These are phyloP conservation scores for Heterocephalus glaber DNA, from an alignment of 2,113 vertebrate genomes.

Conservation along the genomic window DNA sequence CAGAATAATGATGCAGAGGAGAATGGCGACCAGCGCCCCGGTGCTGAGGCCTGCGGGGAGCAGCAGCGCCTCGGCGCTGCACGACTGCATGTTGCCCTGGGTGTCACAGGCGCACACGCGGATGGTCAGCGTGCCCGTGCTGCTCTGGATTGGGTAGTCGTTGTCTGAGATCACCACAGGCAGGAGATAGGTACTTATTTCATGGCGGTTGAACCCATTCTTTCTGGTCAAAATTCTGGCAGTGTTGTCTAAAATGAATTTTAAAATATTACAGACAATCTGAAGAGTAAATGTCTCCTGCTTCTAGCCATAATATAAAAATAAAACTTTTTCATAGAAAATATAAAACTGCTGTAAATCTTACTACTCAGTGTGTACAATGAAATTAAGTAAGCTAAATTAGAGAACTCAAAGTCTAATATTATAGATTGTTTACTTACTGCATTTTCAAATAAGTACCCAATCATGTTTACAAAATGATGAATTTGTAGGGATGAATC, in stretches of 20 bases:
- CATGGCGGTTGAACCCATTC: conserved; percentile 94
- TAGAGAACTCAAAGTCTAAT: neutral
- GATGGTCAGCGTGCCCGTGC: conserved; percentile 93
- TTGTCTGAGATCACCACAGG: conserved; percentile 97
- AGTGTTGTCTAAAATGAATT: conserved; percentile 92
- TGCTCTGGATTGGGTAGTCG: conserved; percentile 96
- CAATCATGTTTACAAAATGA: neutral
- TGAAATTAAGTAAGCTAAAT: neutral
- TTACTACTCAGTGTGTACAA: neutral
- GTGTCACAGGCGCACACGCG: conserved; percentile 92
- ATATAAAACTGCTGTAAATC: neutral
- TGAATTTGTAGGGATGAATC: neutral
- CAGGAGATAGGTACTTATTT: conserved; percentile 93
- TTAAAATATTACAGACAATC: neutral
- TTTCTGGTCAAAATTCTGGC: conserved; percentile 95
- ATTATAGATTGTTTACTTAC: neutral
- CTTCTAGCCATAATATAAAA: neutral
- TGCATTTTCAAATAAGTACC: neutral
- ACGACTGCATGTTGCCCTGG: conserved; percentile 93
- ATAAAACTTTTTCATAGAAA: neutral
- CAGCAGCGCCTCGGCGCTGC: conserved; percentile 91
- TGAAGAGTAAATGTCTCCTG: neutral
- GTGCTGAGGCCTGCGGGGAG: conserved; percentile 94
- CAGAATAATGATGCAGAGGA: conserved; percentile 93
- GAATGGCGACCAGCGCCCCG: conserved; percentile 92